Evolutionary conservation across 2,888 invertebrate species (phyloP), one percentile per base, ranked within the genome.

Genomic region (Tetragnatha montana): DNA sequence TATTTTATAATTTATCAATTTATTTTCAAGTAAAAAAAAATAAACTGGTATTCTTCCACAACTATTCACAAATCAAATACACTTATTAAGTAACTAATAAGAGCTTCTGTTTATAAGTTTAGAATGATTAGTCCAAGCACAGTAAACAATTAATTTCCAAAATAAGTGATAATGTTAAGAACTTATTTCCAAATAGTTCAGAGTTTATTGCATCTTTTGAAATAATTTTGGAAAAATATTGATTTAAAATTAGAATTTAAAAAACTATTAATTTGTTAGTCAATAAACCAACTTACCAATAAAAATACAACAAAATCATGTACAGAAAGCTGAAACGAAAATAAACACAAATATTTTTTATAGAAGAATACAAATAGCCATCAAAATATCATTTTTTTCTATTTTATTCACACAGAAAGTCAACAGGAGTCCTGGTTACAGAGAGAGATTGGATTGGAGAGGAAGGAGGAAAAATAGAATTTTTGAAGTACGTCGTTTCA

Each of bases 341-440:
- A 12, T 49, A n/a, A 49, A 14, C n/a, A 49, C 12, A 75, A 51
- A 19, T 19, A 78, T 51, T 8, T 14, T n/a, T 78, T 21, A 7
- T 2, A 51, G 0, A 78, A 19, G 19, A 49, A 17, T 7, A 50
- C 0, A 78, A 6, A 74, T 17, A 22, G 6, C 8, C 1, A 51
- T 60, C 12, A 10, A 51, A n/a, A 78, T 19, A 0, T 8, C 60
- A 60, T 60, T 60, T 60, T 60, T 60, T 74, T 8, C 19, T 8
- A 17, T 35, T 82, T 82, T 82, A 82, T 82, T 82, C 22, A 82
- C 82, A 74, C 1, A 10, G 35, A 82, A 82, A 82, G 82, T 82
- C 60, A n/a, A 47, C 21, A 82, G 50, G 10, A 35, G 2, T 35
- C 70, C 6, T 51, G 78, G 50, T n/a, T 21, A 85, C 79, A 79